These are phyloP conservation scores for Brachyhypopomus occidentalis DNA, from an alignment of 2,113 vertebrate genomes.

Conservation along the genomic window DNA sequence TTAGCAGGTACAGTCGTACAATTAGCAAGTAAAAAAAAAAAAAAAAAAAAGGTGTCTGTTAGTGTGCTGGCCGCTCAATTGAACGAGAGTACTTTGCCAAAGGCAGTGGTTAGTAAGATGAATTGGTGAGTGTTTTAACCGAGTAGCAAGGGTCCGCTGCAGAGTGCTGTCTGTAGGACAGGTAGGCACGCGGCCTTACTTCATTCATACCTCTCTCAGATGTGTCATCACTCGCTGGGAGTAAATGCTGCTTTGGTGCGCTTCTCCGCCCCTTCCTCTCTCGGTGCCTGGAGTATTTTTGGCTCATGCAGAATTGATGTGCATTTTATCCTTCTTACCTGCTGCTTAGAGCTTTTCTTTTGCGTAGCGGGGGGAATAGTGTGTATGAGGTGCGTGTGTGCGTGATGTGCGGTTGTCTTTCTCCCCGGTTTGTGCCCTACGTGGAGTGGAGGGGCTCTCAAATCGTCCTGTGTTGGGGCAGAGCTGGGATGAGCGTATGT, in stretches of 20 bases:
- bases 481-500: constrained; percentile 40
- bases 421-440: not conserved
- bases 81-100: no score
- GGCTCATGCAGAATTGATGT: constrained; percentile 38
- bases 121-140: not conserved
- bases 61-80: no score
- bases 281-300: constrained; percentile 37
- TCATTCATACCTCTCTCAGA: constrained; percentile 38
- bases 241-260: constrained; percentile 31
- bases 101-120: not conserved
- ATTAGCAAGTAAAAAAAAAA: no score
- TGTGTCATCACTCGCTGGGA: constrained; percentile 32
- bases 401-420: constrained; percentile 21
- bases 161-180: not conserved
- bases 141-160: not conserved
- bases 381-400: constrained; percentile 2
- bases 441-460: constrained; percentile 32
- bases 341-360: constrained; percentile 25
- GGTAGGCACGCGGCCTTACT: not conserved
- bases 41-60: no score
- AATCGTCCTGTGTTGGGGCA: constrained; percentile 49
- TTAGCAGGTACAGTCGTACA: no score
- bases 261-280: not conserved
- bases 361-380: constrained; percentile 17
- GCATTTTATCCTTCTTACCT: constrained; percentile 38